Base-by-base conservation (phyloP, 1,140 invertebrate genomes). In the Drosophila erecta region DNA sequence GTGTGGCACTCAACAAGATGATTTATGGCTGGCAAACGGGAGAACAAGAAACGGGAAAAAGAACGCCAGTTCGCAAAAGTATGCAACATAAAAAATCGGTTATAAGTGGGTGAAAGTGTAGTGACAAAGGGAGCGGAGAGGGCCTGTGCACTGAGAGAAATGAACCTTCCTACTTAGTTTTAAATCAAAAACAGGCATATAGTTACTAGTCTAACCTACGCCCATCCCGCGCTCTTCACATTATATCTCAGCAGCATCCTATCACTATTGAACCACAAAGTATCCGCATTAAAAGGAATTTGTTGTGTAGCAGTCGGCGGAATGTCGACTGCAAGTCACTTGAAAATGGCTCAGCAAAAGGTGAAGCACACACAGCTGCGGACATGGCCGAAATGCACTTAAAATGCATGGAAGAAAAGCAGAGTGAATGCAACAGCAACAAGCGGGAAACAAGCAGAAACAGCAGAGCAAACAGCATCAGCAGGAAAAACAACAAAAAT, bases 271-370 rank as follows among this genome's bases (percentile, higher is more conserved):
- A 30, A 30, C 2, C 30, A 10, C 7, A 30, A 30, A 8, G 8
- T 30, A 30, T 30, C 10, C 30, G 30, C 3, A 30, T 8, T 30
- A 8, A 30, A 30, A 30, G 2, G 8, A 30, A 30, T 38, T 38
- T 38, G 11, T 1, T 22, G 49, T 24, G 67, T 33, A 67, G 17
- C 47, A 69, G 58, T 59, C 46, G 57, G 67, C 51, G 55, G 67
- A 81, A 78, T 81, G 60, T 86, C 81, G 78, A 61, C 83, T 51
- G 83, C 83, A 81, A 87, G 83, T 86, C 84, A 89, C 83, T 89
- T 87, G 87, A 87, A 87, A 87, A 87, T 79, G 78, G 78, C 70
- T 78, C 41, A 72, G 78, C 44, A 56, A 66, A 71, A 86, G 83
- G 83, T 76, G 56, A 30, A 51, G 14, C 72, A 44, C 40, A 53